Evolutionary conservation across 2,113 vertebrate species (phyloP), one percentile per base, ranked within the genome.

Genomic region (Pandion haliaetus): DNA sequence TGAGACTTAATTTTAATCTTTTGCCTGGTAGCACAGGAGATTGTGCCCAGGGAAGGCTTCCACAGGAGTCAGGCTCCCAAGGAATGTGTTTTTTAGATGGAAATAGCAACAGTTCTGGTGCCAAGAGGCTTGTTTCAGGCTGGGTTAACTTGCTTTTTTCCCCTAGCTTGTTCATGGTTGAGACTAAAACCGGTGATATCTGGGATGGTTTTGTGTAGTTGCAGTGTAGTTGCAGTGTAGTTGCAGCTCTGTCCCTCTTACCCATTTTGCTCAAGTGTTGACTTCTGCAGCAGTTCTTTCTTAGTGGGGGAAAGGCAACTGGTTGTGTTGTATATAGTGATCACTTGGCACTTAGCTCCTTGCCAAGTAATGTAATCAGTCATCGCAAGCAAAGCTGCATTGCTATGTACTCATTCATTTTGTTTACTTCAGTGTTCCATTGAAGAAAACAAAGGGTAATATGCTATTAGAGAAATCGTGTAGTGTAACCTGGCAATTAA

Each of bases 311-410:
- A 25, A 77, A 59, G 59, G 47, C n/a, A 62, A n/a, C 38, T 19
- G 36, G 32, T 87, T 1, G 0, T 24, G 6, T 59, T 59, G 16
- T n/a, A 21, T 62, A 17, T 23, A 29, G 62, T 14, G 38, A 40
- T 67, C 1, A 2, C 38, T 45, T 2, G 9, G 49, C 50, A 28
- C 9, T 2, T 10, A 40, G 10, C 58, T 70, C 63, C 55, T 81
- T 66, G 31, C 38, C 52, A 71, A 84, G 76, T 83, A 38, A n/a
- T 0, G 0, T 36, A 14, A 21, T 26, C 1, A 0, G 25, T 55
- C 42, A 50, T 32, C 0, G 3, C 50, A 13, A 78, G 63, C 36
- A 47, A 50, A 71, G 47, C 34, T 90, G 28, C 42, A 18, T 26
- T 54, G 36, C 12, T 44, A 31, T 15, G 18, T 47, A 10, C 63